phyloP scores from a whole-genome alignment of 2,888 invertebrate species.

The Spisula solida region DNA sequence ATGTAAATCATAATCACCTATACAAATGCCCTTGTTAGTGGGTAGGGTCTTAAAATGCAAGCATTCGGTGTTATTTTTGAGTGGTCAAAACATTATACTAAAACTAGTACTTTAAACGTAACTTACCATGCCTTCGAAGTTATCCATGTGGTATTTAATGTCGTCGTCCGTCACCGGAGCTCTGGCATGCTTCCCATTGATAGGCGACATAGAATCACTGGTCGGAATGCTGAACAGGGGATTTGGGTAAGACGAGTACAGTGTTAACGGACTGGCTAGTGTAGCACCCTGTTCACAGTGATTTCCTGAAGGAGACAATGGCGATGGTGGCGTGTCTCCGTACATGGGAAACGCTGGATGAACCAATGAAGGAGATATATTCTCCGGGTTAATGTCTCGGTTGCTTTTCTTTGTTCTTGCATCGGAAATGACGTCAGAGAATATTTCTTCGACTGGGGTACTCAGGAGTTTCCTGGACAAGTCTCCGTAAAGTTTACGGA shows the following conservation, averaged over 20 bases:
- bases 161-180: not conserved
- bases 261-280: not conserved
- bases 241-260: slow-evolving; percentile 5
- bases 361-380: slow-evolving; percentile 21
- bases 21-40: too few relatives aligned
- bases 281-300: slow-evolving; percentile 1
- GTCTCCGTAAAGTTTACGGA: slow-evolving; percentile 60
- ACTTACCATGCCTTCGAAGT: not conserved
- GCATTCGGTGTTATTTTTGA: too few relatives aligned
- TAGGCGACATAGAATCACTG: not conserved
- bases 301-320: not conserved
- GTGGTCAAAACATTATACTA: too few relatives aligned
- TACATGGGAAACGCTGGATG: slow-evolving; percentile 47
- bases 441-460: slow-evolving; percentile 63
- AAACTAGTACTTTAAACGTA: too few relatives aligned
- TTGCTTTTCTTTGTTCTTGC: slow-evolving; percentile 11
- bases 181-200: not conserved
- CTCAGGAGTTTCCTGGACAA: slow-evolving; percentile 63
- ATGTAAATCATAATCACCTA: too few relatives aligned
- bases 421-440: slow-evolving; percentile 46
- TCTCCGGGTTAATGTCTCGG: not conserved
- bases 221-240: not conserved
- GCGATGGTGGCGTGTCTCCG: not conserved
- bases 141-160: not conserved
- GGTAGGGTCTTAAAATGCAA: too few relatives aligned